phyloP scores from a whole-genome alignment of 1,140 invertebrate genomes.

The Coenobita brevimanus region DNA sequence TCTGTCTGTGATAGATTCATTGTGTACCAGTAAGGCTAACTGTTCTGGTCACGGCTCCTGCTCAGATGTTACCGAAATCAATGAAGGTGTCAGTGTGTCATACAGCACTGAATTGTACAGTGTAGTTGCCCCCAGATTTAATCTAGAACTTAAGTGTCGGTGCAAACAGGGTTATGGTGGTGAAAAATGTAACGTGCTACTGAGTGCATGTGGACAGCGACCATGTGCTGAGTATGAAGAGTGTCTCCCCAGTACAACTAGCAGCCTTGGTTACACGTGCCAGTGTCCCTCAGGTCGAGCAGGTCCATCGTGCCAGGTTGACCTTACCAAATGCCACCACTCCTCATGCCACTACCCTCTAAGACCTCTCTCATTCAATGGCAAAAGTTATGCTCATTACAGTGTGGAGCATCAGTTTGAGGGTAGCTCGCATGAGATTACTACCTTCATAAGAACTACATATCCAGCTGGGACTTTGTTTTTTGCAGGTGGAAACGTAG shows the following conservation, averaged over 20 bases:
- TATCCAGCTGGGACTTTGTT: conserved; percentile 90
- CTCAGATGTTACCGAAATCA: conserved; percentile 83
- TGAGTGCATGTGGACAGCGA: conserved; percentile 85
- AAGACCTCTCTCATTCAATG: conserved; percentile 86
- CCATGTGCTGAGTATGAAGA: conserved; percentile 82
- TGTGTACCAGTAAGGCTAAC: conserved; percentile 83
- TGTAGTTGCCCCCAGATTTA: conserved; percentile 85
- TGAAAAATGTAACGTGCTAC: conserved; percentile 76
- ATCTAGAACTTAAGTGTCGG: conserved; percentile 86
- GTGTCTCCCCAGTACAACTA: conserved; percentile 82
- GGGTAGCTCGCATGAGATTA: conserved; percentile 83
- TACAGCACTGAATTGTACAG: conserved; percentile 82
- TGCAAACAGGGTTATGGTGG: conserved; percentile 88
- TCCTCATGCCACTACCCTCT: conserved; percentile 79
- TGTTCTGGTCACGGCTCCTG: conserved; percentile 87
- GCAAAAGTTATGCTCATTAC: conserved; percentile 89
- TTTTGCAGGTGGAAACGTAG: conserved; percentile 87
- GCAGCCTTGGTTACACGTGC: conserved; percentile 82
- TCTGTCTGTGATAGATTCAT: conserved; percentile 80
- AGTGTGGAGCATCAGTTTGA: conserved; percentile 81
- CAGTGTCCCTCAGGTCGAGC: conserved; percentile 84
- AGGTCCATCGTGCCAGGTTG: conserved; percentile 81
- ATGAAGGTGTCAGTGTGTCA: conserved; percentile 80
- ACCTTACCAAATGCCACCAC: conserved; percentile 80
- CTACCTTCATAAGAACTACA: conserved; percentile 86